phyloP scores from a whole-genome alignment of 1,140 invertebrate species.

The Tyrophagus putrescentiae region DNA sequence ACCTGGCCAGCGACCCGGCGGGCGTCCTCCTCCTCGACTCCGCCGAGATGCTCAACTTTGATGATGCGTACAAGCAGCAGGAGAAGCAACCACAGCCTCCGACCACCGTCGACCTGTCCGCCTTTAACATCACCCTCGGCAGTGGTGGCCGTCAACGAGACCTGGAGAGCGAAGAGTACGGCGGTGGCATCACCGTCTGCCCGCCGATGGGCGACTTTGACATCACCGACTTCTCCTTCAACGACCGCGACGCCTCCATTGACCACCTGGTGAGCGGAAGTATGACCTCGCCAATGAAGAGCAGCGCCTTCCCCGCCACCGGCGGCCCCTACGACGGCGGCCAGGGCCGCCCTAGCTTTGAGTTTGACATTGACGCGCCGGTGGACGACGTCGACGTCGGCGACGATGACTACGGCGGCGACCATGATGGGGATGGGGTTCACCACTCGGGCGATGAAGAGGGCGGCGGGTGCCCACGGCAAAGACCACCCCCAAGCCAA shows the following conservation, averaged over 20 bases:
- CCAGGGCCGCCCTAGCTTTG: slow-evolving; percentile 10
- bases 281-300: not conserved
- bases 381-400: slow-evolving; percentile 12
- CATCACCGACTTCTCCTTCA: slow-evolving; percentile 3
- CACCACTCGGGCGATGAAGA: not conserved
- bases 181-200: not conserved
- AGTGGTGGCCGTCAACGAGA: not conserved
- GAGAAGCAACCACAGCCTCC: not conserved
- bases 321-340: too few species aligned
- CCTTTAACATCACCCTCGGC: not conserved
- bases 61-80: not conserved
- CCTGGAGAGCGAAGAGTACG: not conserved
- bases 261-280: slow-evolving; percentile 1
- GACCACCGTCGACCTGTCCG: not conserved
- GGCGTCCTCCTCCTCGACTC: slow-evolving; percentile 16
- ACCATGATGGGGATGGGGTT: slow-evolving; percentile 33
- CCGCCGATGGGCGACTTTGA: not conserved
- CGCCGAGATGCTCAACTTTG: slow-evolving; percentile 10
- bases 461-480: slow-evolving; percentile 23
- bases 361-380: slow-evolving; percentile 14
- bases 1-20: slow-evolving; percentile 3
- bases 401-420: slow-evolving; percentile 9
- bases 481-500: slow-evolving; percentile 28
- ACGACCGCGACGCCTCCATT: not conserved
- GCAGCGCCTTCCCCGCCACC: not conserved